Base-by-base conservation (phyloP, 2,888 invertebrate genomes). In the Sphaeridia pumilis region DNA sequence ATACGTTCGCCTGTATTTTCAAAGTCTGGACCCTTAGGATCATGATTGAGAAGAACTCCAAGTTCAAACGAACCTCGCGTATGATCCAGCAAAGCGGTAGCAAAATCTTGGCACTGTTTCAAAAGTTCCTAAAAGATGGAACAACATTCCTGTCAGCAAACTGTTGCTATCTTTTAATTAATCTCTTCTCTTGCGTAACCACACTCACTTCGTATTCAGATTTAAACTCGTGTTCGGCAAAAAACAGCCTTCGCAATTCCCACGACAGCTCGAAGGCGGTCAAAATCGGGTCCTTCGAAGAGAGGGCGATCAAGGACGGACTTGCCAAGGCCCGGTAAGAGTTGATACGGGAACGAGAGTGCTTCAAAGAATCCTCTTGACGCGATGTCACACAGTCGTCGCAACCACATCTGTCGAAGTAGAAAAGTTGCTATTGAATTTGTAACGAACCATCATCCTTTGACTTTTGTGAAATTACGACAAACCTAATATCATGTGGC, bases 191-290 rank as follows among this genome's bases (percentile, higher is more conserved):
- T n/a, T n/a, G n/a, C n/a, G n/a, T n/a, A n/a, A n/a, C n/a, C n/a
- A n/a, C n/a, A n/a, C 68, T 69, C 63, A 75, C 76, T 67, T 84
- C 74, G 70, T 97, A 97, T 69, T 95, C 93, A 0, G 80, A 72
- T 74, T 93, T 92, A 74, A 97, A 97, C 74, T 97, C 97, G 73
- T 97, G 95, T 73, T 97, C 97, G 68, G 95, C 80, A 68, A 92
- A 89, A 67, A 92, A 92, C 49, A 97, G 79, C 61, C 93, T 83
- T 54, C 93, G 81, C 63, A 97, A 77, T 73, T 97, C 95, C 92
- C 94, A 95, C 57, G 92, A 92, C 58, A 97, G 78, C 74, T 97
- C 94, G 73, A 97, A 97, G 42, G 97, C 94, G 17, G 95, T 95
- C 61, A 97, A 78, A 67, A 97, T 94, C 41, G 97, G 95, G 73